Conservation (phyloP, 1,140 invertebrate species). For the Campoletis sonorensis region DNA sequence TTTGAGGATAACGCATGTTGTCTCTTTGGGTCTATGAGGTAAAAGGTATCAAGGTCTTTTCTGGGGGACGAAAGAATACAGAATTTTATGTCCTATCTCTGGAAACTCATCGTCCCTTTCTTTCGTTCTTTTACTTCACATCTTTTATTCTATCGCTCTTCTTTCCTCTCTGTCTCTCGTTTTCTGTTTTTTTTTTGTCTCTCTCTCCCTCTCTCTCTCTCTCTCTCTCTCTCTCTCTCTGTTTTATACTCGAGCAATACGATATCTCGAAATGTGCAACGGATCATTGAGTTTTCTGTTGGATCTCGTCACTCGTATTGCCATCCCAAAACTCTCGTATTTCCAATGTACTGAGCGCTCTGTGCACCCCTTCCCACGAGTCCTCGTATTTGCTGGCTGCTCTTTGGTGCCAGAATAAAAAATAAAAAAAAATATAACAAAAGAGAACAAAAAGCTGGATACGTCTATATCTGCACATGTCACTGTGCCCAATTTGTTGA, state of each 20-base stretch:
- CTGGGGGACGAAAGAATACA: neutral
- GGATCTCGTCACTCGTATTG: constrained; percentile 18
- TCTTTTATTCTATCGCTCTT: too few species aligned
- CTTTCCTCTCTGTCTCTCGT: neutral
- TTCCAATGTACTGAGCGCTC: neutral
- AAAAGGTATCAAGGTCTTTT: neutral
- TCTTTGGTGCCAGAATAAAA: constrained; percentile 1
- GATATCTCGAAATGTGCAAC: constrained; percentile 38
- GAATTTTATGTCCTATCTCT: neutral
- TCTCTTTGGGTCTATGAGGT: too few species aligned
- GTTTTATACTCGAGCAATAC: constrained; percentile 18
- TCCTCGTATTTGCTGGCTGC: neutral
- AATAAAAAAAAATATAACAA: neutral
- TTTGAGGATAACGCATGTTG: too few species aligned
- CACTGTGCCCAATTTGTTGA: neutral
- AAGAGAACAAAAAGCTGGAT: constrained; percentile 22
- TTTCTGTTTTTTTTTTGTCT: too few species aligned
- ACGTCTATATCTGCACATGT: neutral
- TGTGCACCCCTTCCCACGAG: neutral
- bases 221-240: neutral
- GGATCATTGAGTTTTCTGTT: constrained; percentile 20
- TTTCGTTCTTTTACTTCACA: neutral
- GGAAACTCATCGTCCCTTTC: neutral
- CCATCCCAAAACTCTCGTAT: constrained; percentile 17
- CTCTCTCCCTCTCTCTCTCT: neutral